Conservation (phyloP, 2,797 vertebrate genomes). For the Carcharodon carcharias region DNA sequence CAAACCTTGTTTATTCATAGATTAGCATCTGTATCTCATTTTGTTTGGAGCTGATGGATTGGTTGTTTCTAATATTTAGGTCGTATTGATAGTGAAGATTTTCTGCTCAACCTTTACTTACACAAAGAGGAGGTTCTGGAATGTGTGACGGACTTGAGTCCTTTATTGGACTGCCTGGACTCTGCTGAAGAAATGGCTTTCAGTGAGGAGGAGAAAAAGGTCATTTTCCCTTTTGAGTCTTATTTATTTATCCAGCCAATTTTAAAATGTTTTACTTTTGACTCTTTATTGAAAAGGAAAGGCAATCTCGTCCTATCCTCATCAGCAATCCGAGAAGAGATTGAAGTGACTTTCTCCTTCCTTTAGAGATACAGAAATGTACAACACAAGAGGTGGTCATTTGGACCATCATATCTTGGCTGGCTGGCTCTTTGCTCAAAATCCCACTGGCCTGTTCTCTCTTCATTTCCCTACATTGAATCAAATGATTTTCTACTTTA, state of each 20-base stretch:
- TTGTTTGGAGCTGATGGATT: neutral
- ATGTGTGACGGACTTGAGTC: constrained; percentile 57
- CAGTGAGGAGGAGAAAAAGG: constrained; percentile 56
- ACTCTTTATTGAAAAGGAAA: neutral
- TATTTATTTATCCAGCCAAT: neutral
- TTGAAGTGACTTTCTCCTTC: neutral
- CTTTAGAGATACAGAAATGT: neutral
- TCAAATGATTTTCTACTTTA: neutral
- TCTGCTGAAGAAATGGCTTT: constrained; percentile 59
- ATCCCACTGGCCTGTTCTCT: neutral
- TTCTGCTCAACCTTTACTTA: constrained; percentile 33
- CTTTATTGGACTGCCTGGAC: constrained; percentile 60
- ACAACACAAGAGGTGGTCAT: neutral
- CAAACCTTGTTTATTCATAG: neutral
- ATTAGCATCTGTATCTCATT: neutral
- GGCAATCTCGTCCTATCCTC: neutral
- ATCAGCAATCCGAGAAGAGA: neutral
- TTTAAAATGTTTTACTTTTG: neutral
- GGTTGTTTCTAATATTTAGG: neutral
- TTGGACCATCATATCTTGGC: neutral
- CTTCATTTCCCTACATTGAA: neutral
- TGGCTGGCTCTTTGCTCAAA: neutral
- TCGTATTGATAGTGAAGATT: neutral
- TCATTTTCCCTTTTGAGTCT: constrained; percentile 43
- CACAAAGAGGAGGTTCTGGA: constrained; percentile 55